Conservation (phyloP, 1,140 invertebrate species). For the Delia radicum region DNA sequence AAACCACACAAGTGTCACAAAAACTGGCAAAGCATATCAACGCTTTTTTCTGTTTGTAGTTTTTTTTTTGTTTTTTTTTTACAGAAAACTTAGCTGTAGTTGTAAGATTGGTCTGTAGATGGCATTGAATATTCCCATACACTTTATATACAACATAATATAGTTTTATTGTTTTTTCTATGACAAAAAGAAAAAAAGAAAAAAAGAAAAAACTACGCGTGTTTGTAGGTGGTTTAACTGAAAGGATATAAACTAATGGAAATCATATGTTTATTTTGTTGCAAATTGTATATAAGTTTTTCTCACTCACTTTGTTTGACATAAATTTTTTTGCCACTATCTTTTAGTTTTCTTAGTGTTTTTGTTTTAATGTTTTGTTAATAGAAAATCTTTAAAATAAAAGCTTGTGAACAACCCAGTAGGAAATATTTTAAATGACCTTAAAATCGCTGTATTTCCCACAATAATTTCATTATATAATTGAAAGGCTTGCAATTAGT, state of each 20-base stretch:
- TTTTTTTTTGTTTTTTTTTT: background rate
- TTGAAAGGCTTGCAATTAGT: too few relatives aligned
- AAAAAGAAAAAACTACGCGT: background rate
- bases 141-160: background rate
- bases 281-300: background rate
- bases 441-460: too few relatives aligned
- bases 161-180: background rate
- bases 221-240: background rate
- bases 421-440: too few relatives aligned
- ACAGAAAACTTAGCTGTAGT: background rate
- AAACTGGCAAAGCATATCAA: conserved; percentile 14
- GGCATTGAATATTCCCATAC: background rate
- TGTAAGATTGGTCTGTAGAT: too few relatives aligned
- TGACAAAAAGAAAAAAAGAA: background rate
- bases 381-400: too few relatives aligned
- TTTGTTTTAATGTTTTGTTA: too few relatives aligned
- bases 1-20: conserved; percentile 12
- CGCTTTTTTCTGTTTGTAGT: background rate
- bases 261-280: background rate
- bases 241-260: background rate
- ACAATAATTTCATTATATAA: too few relatives aligned
- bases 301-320: background rate
- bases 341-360: background rate
- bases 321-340: background rate
- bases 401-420: too few relatives aligned